Conservation (phyloP, 1,140 invertebrate species). For the Glossosoma conforme region DNA sequence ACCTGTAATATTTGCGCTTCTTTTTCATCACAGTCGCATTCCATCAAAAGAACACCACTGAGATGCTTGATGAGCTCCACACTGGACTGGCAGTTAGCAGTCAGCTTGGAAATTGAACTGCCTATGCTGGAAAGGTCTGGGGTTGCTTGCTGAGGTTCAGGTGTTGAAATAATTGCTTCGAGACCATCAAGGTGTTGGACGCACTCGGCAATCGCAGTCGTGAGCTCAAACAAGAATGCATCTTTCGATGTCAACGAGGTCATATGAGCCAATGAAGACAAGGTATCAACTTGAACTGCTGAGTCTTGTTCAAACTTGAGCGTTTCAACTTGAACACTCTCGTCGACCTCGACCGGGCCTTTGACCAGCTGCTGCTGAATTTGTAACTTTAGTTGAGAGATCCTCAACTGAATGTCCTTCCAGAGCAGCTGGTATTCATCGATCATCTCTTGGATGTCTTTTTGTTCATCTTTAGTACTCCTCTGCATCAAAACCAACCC, state of each 20-base stretch:
- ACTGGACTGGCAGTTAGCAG: conserved; percentile 65
- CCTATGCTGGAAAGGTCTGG: conserved; percentile 50
- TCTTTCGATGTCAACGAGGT: conserved; percentile 70
- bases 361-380: conserved; percentile 39
- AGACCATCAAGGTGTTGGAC: conserved; percentile 51
- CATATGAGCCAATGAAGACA: conserved; percentile 50
- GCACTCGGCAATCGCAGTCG: conserved; percentile 62
- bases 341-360: conserved; percentile 46
- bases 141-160: conserved; percentile 50
- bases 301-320: conserved; percentile 69
- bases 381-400: conserved; percentile 48
- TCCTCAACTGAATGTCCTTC: conserved; percentile 56
- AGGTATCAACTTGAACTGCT: conserved; percentile 73
- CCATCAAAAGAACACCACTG: conserved; percentile 64
- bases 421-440: conserved; percentile 64
- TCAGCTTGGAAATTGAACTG: conserved; percentile 58
- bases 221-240: conserved; percentile 69
- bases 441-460: conserved; percentile 56
- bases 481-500: conserved; percentile 56
- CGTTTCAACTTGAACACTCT: conserved; percentile 66
- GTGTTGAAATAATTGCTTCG: conserved; percentile 48
- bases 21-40: conserved; percentile 63
- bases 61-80: conserved; percentile 76
- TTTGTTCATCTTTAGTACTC: conserved; percentile 46
- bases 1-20: conserved; percentile 64